These are phyloP conservation scores for Schizopygopsis malacanthus DNA, from an alignment of 2,797 vertebrate species.

Conservation along the genomic window DNA sequence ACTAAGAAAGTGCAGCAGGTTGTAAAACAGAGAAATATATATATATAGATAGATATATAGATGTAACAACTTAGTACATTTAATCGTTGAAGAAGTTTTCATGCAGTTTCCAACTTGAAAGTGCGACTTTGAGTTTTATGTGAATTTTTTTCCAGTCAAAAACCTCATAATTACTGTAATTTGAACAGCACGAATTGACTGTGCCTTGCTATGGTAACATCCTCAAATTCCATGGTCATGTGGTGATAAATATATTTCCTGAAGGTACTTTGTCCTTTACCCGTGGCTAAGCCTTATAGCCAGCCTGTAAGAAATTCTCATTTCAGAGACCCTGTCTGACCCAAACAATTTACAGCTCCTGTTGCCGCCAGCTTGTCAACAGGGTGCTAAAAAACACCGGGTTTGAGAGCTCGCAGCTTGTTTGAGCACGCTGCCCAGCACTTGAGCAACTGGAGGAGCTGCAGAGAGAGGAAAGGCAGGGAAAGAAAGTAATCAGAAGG, in stretches of 20 bases:
- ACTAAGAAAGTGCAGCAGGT: background rate
- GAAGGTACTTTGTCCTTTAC: constrained; percentile 17
- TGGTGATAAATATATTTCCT: constrained; percentile 26
- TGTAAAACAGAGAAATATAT: background rate
- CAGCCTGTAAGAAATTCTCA: constrained; percentile 26
- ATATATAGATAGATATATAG: no score
- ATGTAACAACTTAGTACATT: background rate
- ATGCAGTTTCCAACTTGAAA: background rate
- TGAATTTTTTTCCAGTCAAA: background rate
- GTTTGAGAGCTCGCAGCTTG: constrained; percentile 62
- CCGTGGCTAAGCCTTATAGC: constrained; percentile 38
- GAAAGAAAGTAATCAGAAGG: constrained; percentile 64
- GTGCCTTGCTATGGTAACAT: background rate
- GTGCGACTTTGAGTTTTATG: background rate
- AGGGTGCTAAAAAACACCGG: constrained; percentile 67
- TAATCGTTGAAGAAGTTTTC: background rate
- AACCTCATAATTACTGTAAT: background rate
- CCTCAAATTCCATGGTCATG: background rate
- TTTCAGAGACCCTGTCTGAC: constrained; percentile 38
- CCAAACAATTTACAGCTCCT: constrained; percentile 66
- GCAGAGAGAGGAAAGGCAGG: constrained; percentile 43
- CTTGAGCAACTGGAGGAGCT: constrained; percentile 50
- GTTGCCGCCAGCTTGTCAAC: constrained; percentile 67
- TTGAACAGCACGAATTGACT: background rate
- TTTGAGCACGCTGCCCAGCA: constrained; percentile 65